Evolutionary conservation across 53 echinoderm and acorn worm genomes (phyloP), one percentile per base, ranked within the genome.

Genomic region (Arbacia lixula): DNA sequence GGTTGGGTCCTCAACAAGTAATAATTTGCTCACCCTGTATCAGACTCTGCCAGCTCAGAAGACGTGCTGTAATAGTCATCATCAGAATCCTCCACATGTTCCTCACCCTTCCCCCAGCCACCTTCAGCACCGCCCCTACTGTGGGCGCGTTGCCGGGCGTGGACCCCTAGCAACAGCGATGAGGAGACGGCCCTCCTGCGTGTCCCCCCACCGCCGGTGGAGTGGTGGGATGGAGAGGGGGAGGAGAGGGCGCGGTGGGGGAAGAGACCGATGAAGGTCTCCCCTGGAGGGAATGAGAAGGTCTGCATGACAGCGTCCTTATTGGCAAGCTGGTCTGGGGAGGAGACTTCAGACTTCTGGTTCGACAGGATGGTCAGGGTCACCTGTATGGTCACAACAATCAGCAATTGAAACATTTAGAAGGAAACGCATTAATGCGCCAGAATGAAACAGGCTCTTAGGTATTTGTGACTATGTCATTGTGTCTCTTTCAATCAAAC

Each of bases 221-320:
- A 90, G 27, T 36, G 19, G 14, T 82, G 85, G 28, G 60, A 46
- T 14, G 20, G 9, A 12, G 10, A 26, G 53, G 1, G 89, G 89
- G n/a, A n/a, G n/a, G n/a, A n/a, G n/a, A n/a, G n/a, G 65, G 90
- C 90, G 27, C 29, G 19, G 14, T 82, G 85, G 28, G 60, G 76
- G 56, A 88, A 93, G 35, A 96, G 75, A 17, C 68, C 88, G 12
- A 96, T 10, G 19, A 93, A 85, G 3, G 68, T 53, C 57, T 96
- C 91, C 22, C 78, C 84, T 12, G 73, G 62, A 8, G 91, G 92
- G 35, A 96, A 87, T 39, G 42, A 42, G 72, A 93, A 91, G 14
- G 72, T 85, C 79, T 96, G 96, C 38, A 93, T 76, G 30, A 93
- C 68, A 53, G 96, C 89, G 55, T 89, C 93, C 58, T 80, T 66